Conservation (phyloP, 1,140 invertebrate species). For the Adoxophyes honmai region DNA sequence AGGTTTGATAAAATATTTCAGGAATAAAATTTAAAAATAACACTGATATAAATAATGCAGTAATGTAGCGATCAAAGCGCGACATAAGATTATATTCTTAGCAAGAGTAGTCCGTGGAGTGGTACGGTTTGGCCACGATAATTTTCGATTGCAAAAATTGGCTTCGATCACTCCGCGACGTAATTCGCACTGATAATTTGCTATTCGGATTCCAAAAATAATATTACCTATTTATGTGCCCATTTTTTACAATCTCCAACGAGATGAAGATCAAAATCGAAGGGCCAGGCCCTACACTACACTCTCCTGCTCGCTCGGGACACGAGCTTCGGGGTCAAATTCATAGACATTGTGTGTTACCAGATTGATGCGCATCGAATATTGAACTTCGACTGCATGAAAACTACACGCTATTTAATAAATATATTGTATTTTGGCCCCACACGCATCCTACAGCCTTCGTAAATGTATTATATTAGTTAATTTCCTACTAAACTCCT, state of each 20-base stretch:
- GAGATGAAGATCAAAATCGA: conserved; percentile 68
- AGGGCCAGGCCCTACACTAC: conserved; percentile 72
- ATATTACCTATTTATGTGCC: conserved; percentile 72
- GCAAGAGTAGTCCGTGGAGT: conserved; percentile 45
- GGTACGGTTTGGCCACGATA: conserved; percentile 42
- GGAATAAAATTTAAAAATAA: conserved; percentile 33
- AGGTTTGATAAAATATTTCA: conserved; percentile 16
- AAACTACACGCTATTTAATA: not conserved
- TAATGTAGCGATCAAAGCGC: conserved; percentile 56
- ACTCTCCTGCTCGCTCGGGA: conserved; percentile 69
- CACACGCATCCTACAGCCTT: too few species aligned
- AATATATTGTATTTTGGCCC: not conserved
- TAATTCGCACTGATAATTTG: not conserved
- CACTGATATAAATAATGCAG: conserved; percentile 48
- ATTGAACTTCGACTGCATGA: conserved; percentile 20
- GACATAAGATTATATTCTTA: conserved; percentile 72
- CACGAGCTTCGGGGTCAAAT: conserved; percentile 75
- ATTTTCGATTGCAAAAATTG: conserved; percentile 47
- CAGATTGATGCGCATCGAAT: conserved; percentile 24
- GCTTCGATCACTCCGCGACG: conserved; percentile 16
- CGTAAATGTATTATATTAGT: too few species aligned
- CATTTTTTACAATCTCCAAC: conserved; percentile 70
- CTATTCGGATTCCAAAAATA: not conserved
- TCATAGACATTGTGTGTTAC: conserved; percentile 72
- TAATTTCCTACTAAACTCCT: not conserved